These are phyloP conservation scores for Crematogaster levior DNA, from an alignment of 2,888 invertebrate genomes.

Conservation along the genomic window DNA sequence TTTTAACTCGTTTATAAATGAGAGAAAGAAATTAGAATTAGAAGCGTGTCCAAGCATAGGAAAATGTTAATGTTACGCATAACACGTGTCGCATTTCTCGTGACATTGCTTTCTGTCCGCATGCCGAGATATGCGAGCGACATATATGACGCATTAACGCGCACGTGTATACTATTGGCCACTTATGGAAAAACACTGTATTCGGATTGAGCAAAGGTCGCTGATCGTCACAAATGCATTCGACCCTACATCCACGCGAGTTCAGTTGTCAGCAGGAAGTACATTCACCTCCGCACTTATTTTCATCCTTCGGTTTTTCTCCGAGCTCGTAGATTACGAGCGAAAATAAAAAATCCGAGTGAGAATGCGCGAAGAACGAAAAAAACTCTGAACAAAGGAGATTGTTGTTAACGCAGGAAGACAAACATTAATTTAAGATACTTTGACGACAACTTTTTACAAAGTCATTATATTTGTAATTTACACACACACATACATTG, in stretches of 20 bases:
- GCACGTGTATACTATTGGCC: constrained; percentile 5
- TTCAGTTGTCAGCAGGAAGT: constrained; percentile 46
- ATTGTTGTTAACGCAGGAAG: background rate
- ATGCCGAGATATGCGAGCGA: background rate
- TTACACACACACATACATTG: no score
- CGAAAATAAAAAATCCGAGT: background rate
- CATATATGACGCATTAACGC: constrained; percentile 3
- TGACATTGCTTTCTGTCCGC: constrained; percentile 1
- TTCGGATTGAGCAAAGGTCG: constrained; percentile 26
- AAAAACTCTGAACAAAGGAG: no score
- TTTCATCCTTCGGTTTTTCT: constrained; percentile 28
- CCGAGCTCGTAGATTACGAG: background rate
- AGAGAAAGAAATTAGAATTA: background rate
- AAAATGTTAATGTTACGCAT: no score
- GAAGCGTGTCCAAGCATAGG: background rate
- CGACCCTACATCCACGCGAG: background rate
- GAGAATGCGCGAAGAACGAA: background rate
- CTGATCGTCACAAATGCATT: background rate
- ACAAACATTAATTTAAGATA: background rate
- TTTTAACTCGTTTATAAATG: background rate
- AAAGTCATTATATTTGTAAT: background rate
- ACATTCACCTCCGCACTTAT: constrained; percentile 51
- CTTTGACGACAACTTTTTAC: background rate
- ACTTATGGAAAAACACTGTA: background rate
- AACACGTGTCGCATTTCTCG: no score